These are phyloP conservation scores for Anguilla rostrata DNA, from an alignment of 2,113 vertebrate genomes.

Conservation along the genomic window DNA sequence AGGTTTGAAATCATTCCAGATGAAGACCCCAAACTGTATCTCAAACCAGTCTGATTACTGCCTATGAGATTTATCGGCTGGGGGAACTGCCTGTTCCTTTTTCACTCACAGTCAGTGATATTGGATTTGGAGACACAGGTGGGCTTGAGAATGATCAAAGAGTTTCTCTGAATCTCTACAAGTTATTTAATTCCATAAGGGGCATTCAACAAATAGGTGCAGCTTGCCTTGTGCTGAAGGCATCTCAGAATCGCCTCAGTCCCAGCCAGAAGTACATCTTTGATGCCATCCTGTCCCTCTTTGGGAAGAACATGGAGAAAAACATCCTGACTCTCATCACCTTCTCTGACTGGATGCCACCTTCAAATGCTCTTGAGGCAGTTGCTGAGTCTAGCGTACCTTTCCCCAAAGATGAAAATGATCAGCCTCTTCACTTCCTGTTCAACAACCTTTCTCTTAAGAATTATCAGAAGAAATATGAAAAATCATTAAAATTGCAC, in stretches of 20 bases:
- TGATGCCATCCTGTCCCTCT: no score
- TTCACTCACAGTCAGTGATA: slow-evolving; percentile 6
- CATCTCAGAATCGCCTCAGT: no score
- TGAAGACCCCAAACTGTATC: slow-evolving; percentile 32
- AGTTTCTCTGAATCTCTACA: slow-evolving; percentile 5
- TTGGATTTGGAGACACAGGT: not conserved
- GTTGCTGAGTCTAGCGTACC: no score
- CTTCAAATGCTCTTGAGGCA: no score
- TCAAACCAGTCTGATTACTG: slow-evolving; percentile 34
- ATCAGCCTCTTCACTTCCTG: slow-evolving; percentile 8
- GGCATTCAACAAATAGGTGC: no score
- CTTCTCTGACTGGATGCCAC: no score
- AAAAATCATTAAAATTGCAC: no score
- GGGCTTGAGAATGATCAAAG: not conserved
- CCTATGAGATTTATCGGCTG: slow-evolving; percentile 18
- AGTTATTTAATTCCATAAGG: slow-evolving; percentile 5
- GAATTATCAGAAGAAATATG: no score
- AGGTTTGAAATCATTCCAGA: slow-evolving; percentile 38
- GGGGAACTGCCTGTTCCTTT: not conserved
- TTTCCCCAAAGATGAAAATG: not conserved
- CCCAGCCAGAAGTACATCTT: no score
- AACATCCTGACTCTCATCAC: no score
- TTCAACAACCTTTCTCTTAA: slow-evolving; percentile 21
- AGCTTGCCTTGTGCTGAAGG: no score
- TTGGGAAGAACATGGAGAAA: no score